Conservation (phyloP, 2,888 invertebrate genomes). For the Philaethria dido region DNA sequence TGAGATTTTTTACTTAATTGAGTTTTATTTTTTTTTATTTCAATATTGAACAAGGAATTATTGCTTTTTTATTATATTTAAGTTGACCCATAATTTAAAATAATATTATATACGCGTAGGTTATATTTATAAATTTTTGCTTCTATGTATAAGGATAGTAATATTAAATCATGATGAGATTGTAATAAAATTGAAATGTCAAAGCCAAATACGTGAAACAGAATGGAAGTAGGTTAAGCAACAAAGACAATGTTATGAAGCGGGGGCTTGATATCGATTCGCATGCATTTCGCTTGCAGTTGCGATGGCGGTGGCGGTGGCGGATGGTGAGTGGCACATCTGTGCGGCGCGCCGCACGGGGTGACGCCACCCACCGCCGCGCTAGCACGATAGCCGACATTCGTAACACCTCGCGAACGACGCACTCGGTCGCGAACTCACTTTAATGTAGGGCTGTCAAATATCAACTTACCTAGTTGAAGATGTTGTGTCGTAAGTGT, state of each 20-base stretch:
- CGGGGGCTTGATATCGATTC: constrained; percentile 74
- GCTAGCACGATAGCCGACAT: constrained; percentile 75
- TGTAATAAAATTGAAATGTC: constrained; percentile 47
- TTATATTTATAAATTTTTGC: neutral
- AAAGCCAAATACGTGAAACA: constrained; percentile 42
- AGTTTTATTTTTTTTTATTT: constrained; percentile 14
- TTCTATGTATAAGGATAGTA: neutral
- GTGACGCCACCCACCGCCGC: constrained; percentile 52
- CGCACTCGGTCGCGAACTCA: constrained; percentile 71
- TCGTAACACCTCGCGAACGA: constrained; percentile 79
- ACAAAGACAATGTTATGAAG: constrained; percentile 77
- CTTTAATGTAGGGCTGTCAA: constrained; percentile 67
- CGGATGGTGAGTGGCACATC: constrained; percentile 57
- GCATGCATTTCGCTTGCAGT: constrained; percentile 71
- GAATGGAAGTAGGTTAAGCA: constrained; percentile 73
- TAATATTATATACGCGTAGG: neutral
- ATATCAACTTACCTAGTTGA: constrained; percentile 12
- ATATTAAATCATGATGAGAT: constrained; percentile 23
- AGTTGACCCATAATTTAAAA: neutral
- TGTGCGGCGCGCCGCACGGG: constrained; percentile 72
- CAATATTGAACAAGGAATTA: neutral
- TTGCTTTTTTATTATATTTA: neutral
- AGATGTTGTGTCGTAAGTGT: neutral
- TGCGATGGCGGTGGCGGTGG: constrained; percentile 48
- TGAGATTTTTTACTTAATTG: constrained; percentile 11